Evolutionary conservation across 2,113 vertebrate genomes (phyloP), one percentile per base, ranked within the genome.

Genomic region (Sander lucioperca): DNA sequence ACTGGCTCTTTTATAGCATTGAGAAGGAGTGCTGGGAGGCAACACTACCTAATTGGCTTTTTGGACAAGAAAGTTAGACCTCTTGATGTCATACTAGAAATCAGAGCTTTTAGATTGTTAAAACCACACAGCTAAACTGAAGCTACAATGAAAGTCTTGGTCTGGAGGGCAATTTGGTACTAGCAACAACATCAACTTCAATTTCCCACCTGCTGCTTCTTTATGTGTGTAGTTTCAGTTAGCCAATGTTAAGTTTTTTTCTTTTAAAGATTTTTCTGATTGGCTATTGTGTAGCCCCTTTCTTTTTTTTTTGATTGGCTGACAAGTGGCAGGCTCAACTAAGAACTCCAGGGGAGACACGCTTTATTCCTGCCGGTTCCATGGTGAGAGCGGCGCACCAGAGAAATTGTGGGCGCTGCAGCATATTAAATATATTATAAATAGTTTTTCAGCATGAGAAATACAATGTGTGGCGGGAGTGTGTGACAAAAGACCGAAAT

Each of bases 1-100:
- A 30, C 84, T 73, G n/a, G 30, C 36, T 80, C 59, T 76, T 77
- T 85, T 72, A 82, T 48, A 79, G 63, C 48, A 72, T 67, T 36
- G 56, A 19, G 48, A 50, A 27, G 65, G 43, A 57, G 50, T 14
- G 19, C 73, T 58, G n/a, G 30, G 62, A 83, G 43, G 54, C 36
- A 85, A 78, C 48, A n/a, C 48, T 6, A 23, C 43, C 53, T 89
- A 88, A 88, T 84, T 90, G 77, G 78, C 48, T 78, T 78, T 85
- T 74, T 62, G 67, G 47, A 84, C 45, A 74, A 33, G 48, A 48
- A 84, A 83, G 75, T 78, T 80, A 43, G 10, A 1, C 10, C 3
- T 59, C 67, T 56, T 43, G 50, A 53, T 70, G 80, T 36, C 33
- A 57, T 1, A 43, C 10, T 43, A 19, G 80, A 84, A 83, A 83